Base-by-base conservation (phyloP, 2,113 vertebrate species). In the Syngnathus scovelli region DNA sequence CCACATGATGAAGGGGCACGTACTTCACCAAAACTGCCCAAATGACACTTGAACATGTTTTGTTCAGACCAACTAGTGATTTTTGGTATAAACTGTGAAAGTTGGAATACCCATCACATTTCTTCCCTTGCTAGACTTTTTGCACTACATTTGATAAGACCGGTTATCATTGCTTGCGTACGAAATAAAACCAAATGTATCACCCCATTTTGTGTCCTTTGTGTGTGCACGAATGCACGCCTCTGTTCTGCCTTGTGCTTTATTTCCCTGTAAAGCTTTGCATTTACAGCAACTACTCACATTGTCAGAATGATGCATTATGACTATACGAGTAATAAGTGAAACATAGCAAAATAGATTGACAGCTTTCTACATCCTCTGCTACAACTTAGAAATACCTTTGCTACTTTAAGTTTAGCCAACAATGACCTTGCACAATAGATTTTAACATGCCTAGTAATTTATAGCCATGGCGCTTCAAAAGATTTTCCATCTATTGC, bases 131-230 rank as follows among this genome's bases (percentile, higher is more conserved):
- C 41, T 81, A 59, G 61, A 67, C 44, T 74, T 71, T 78, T 83
- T 83, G 85, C 86, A 87, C 86, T 86, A 86, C 46, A 48, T 82
- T 85, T 61, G 74, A 79, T 60, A 72, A 76, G 75, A 76, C 74
- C 80, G 74, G 71, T 81, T 83, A 81, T 65, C 77, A 77, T 72
- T 80, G 83, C 73, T 84, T 78, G 81, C 76, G 75, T 81, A 78
- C 74, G 1, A 64, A 92, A 91, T 90, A 89, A 91, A 91, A 63
- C 72, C n/a, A 43, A 67, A 71, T 66, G 43, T 75, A 85, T 76
- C 78, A 81, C 81, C 61, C 33, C 9, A 61, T 44, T 37, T 10
- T 84, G 67, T 74, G 41, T 10, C 66, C 66, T 79, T 66, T 83
- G 68, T 78, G 69, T 76, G 38, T 68, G 18, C 38, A 23, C 0